Evolutionary conservation across 2,888 invertebrate species (phyloP).

Genomic region (Antheraea assamensis): DNA sequence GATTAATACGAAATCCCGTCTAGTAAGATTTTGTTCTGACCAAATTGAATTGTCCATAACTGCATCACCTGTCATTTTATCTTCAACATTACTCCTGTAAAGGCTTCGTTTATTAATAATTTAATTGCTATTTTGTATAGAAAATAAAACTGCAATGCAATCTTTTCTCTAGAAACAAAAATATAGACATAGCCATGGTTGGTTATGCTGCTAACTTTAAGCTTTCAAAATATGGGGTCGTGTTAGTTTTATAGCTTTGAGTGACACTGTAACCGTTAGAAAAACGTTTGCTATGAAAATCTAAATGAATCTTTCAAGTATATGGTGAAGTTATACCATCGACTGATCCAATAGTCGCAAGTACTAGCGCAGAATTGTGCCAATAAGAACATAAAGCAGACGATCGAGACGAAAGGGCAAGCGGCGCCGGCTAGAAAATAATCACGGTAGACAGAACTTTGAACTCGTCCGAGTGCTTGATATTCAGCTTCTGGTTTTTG

Average conservation of each 20-base stretch:
- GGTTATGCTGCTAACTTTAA: background rate
- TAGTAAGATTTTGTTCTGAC: constrained; percentile 57
- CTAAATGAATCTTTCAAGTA: background rate
- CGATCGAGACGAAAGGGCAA: constrained; percentile 51
- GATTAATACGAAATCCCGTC: constrained; percentile 68
- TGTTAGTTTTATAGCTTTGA: background rate
- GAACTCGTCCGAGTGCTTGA: constrained; percentile 65
- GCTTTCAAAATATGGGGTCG: background rate
- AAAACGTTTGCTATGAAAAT: background rate
- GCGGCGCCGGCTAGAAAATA: constrained; percentile 65
- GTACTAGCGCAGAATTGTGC: constrained; percentile 81
- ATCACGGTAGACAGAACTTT: constrained; percentile 65
- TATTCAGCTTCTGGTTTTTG: constrained; percentile 65
- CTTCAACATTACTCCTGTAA: constrained; percentile 70
- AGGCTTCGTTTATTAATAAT: background rate
- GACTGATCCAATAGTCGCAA: constrained; percentile 74
- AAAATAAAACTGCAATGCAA: background rate
- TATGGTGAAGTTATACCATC: constrained; percentile 51
- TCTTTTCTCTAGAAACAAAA: background rate
- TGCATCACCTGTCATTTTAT: constrained; percentile 65
- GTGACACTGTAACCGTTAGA: background rate
- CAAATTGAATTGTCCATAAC: constrained; percentile 66
- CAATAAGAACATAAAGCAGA: constrained; percentile 69
- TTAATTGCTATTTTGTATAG: background rate
- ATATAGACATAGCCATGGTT: background rate